Evolutionary conservation across 2,888 invertebrate genomes (phyloP).

Genomic region (Andrena trimmerana): DNA sequence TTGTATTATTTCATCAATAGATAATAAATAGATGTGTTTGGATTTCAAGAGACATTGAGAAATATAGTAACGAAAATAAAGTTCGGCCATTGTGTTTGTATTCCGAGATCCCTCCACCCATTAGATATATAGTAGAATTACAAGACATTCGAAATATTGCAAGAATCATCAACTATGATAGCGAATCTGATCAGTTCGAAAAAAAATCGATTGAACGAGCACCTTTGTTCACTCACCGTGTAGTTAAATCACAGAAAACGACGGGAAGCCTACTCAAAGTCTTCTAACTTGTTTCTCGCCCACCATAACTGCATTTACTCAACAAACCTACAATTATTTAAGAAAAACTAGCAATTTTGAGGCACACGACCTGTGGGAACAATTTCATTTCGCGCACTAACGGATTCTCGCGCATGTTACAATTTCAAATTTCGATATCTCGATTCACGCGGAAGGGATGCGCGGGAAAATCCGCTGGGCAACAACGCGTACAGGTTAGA

Average conservation of each 20-base stretch:
- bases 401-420: background rate
- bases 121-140: background rate
- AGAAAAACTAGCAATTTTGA: background rate
- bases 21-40: constrained; percentile 83
- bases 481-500: constrained; percentile 42
- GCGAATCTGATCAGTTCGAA: background rate
- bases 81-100: constrained; percentile 34
- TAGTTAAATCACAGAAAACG: background rate
- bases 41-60: constrained; percentile 77
- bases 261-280: background rate
- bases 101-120: background rate
- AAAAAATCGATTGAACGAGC: background rate
- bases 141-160: background rate
- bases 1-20: constrained; percentile 81
- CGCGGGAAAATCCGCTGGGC: constrained; percentile 5
- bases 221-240: background rate
- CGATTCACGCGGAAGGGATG: background rate
- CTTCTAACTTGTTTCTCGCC: background rate
- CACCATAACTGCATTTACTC: too few relatives aligned
- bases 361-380: background rate
- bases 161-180: too few relatives aligned
- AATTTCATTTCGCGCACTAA: background rate
- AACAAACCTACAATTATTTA: background rate
- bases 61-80: constrained; percentile 70
- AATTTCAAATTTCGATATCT: constrained; percentile 5